Evolutionary conservation across 2,888 invertebrate species (phyloP).

Genomic region (Tuta absoluta): DNA sequence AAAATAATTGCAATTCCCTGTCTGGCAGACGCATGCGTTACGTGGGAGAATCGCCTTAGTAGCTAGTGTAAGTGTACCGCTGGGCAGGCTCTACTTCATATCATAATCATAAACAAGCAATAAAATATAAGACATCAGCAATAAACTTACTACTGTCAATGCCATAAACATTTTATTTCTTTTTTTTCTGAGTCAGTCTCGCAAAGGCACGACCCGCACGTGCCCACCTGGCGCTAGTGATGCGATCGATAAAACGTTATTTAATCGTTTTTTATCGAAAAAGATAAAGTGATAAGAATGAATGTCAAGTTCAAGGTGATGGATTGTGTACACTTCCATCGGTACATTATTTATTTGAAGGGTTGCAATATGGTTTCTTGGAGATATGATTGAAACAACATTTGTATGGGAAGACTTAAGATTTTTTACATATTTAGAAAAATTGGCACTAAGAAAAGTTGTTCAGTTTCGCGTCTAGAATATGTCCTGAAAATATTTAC

Average conservation of each 20-base stretch:
- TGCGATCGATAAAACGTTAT: slow-evolving; percentile 13
- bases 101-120: neutral
- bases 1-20: too few relatives aligned
- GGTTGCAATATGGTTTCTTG: neutral
- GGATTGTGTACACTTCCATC: slow-evolving; percentile 2
- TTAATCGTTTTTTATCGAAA: slow-evolving; percentile 1
- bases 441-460: too few relatives aligned
- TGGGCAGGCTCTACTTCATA: neutral
- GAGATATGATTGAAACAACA: too few relatives aligned
- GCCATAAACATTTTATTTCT: slow-evolving; percentile 9
- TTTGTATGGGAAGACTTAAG: too few relatives aligned
- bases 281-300: neutral
- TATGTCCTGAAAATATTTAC: too few relatives aligned
- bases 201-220: neutral
- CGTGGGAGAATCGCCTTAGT: too few relatives aligned
- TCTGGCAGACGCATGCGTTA: too few relatives aligned
- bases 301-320: slow-evolving; percentile 13
- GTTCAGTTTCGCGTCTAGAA: too few relatives aligned
- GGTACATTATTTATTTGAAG: neutral
- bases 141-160: slow-evolving; percentile 15
- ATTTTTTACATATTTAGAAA: too few relatives aligned
- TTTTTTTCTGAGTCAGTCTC: slow-evolving; percentile 1
- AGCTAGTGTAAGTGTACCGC: too few relatives aligned
- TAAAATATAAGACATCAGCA: neutral
- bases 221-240: slow-evolving; percentile 24